A percentile compares a stretch with the other conserved stretches of the same genome.
These are phyloP conservation scores for Toxotes lorentzi DNA, from an alignment of 2,797 vertebrate species.

Conservation along the genomic window DNA sequence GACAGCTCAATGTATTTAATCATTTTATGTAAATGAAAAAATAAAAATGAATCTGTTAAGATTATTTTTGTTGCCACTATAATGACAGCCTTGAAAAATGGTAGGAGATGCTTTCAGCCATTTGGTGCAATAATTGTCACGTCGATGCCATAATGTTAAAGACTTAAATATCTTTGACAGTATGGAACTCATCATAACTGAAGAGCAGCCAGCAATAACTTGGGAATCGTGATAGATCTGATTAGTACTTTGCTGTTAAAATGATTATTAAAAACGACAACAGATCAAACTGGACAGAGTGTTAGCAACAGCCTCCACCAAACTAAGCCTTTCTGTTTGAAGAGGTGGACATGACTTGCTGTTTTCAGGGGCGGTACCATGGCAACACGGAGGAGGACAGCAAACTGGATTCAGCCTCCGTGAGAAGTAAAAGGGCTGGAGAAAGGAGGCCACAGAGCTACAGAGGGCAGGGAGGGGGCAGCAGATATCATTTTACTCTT, in stretches of 20 bases:
- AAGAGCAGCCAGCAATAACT: slow-evolving; percentile 30
- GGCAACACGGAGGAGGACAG: slow-evolving; percentile 82
- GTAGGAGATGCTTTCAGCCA: slow-evolving; percentile 3
- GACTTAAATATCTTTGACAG: slow-evolving; percentile 13
- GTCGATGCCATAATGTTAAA: not conserved
- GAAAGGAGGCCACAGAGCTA: slow-evolving; percentile 62
- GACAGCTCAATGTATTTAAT: not conserved
- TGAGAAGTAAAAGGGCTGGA: slow-evolving; percentile 63
- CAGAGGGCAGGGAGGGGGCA: slow-evolving; percentile 58
- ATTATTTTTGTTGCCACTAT: not conserved
- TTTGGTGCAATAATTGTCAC: not conserved
- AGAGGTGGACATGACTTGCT: slow-evolving; percentile 80
- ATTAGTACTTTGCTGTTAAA: slow-evolving; percentile 42
- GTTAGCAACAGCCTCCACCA: slow-evolving; percentile 74
- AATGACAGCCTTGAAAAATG: not conserved
- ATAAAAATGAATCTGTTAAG: not conserved
- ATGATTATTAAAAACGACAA: slow-evolving; percentile 15
- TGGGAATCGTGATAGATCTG: slow-evolving; percentile 4
- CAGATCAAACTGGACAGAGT: slow-evolving; percentile 45
- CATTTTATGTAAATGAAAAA: slow-evolving; percentile 1
- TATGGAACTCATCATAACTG: slow-evolving; percentile 12
- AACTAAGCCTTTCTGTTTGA: slow-evolving; percentile 68
- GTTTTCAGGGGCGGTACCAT: slow-evolving; percentile 82
- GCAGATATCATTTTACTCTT: slow-evolving; percentile 59
- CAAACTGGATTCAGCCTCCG: slow-evolving; percentile 74